phyloP scores from a whole-genome alignment of 2,113 vertebrate genomes.

The Osmerus mordax region DNA sequence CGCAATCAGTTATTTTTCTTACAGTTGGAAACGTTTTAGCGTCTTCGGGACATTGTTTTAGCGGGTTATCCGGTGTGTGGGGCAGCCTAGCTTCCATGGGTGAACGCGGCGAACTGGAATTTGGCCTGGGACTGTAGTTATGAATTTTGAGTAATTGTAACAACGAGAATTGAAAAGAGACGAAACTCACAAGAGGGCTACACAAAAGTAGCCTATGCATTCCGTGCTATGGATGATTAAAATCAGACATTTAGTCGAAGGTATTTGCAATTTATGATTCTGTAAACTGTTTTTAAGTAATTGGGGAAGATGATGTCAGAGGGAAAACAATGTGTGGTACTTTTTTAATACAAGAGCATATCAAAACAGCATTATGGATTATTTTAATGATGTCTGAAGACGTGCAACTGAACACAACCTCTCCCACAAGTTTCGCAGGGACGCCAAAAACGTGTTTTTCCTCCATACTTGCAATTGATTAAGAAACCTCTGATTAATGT shows the following conservation, averaged over 20 bases:
- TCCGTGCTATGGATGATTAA: too few species aligned
- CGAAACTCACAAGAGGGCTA: too few species aligned
- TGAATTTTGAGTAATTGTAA: not conserved
- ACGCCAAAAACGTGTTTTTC: too few species aligned
- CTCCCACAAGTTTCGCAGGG: too few species aligned
- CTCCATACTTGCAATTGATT: not conserved
- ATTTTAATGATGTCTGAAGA: not conserved
- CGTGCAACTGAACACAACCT: not conserved
- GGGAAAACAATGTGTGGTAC: not conserved
- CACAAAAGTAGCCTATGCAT: too few species aligned
- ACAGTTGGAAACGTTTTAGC: not conserved
- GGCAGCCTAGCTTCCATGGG: constrained; percentile 17
- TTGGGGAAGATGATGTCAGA: too few species aligned
- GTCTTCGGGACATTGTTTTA: not conserved
- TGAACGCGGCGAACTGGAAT: not conserved
- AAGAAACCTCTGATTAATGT: not conserved
- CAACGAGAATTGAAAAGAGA: too few species aligned
- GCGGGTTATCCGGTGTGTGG: constrained; percentile 24
- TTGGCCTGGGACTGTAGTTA: not conserved
- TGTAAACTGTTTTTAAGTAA: not conserved
- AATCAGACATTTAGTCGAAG: too few species aligned
- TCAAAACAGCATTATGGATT: not conserved
- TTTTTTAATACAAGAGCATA: not conserved
- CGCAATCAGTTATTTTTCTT: not conserved
- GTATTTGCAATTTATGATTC: not conserved